Conservation (phyloP, 2,888 invertebrate species). For the Chydorus sphaericus region DNA sequence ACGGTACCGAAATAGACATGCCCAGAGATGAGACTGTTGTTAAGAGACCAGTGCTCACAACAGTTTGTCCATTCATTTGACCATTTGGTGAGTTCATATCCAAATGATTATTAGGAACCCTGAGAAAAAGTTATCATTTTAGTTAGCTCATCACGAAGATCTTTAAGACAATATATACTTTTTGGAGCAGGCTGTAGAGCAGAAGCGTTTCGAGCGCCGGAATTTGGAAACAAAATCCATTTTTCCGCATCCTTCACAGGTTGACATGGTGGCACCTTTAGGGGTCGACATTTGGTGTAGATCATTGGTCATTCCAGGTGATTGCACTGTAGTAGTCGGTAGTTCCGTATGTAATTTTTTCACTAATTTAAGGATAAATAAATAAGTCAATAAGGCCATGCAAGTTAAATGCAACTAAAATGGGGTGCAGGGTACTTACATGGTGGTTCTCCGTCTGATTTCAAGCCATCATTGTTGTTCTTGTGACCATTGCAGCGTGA, state of each 20-base stretch:
- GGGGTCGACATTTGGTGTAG: constrained; percentile 5
- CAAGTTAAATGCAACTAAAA: neutral
- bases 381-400: neutral
- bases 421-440: constrained; percentile 39
- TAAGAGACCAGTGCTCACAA: neutral
- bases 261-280: constrained; percentile 35
- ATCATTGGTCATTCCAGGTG: neutral
- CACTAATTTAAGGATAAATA: neutral
- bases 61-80: no score
- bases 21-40: neutral
- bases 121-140: no score
- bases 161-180: constrained; percentile 32
- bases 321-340: neutral
- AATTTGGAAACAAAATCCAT: constrained; percentile 46
- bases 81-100: no score
- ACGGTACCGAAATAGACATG: neutral
- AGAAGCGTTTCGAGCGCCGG: constrained; percentile 59
- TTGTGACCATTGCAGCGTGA: constrained; percentile 33
- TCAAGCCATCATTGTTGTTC: neutral
- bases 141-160: no score
- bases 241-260: constrained; percentile 62
- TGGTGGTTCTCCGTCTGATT: constrained; percentile 51
- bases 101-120: no score
- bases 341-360: constrained; percentile 2
- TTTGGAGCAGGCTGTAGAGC: constrained; percentile 55